phyloP scores from a whole-genome alignment of 2,113 vertebrate genomes.

The Leucoraja erinaceus region DNA sequence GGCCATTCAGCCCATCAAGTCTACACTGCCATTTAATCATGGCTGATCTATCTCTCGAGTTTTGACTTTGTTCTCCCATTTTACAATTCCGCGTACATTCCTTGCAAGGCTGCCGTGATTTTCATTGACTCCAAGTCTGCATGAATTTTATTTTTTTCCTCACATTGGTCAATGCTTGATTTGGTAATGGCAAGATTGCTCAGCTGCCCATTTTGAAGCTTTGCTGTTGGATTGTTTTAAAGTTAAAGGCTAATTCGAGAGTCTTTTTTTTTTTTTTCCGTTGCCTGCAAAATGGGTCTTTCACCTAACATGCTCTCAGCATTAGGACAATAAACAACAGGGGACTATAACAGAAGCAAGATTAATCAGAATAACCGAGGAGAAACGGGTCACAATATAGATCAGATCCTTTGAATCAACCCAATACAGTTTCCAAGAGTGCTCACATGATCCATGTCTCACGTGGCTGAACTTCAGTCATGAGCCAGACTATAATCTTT shows the following conservation, averaged over 20 bases:
- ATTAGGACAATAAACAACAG: not conserved
- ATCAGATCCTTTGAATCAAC: not conserved
- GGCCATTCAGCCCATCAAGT: no score
- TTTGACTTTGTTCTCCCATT: not conserved
- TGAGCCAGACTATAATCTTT: not conserved
- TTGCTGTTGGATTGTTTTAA: not conserved
- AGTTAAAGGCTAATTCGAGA: not conserved
- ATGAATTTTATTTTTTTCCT: not conserved
- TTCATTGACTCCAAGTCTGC: not conserved
- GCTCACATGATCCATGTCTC: not conserved
- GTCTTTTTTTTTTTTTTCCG: not conserved
- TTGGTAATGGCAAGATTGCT: not conserved
- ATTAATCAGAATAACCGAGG: not conserved
- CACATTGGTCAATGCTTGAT: not conserved
- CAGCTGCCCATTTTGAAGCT: not conserved
- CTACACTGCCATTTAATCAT: no score
- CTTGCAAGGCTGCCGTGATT: not conserved
- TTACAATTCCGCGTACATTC: not conserved
- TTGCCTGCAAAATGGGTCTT: not conserved
- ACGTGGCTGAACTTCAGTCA: not conserved
- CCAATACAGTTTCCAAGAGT: not conserved
- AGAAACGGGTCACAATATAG: not conserved
- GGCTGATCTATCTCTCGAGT: not conserved
- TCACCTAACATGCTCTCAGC: not conserved
- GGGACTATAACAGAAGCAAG: not conserved